These are phyloP conservation scores for Stenodema calcarata DNA, from an alignment of 2,888 invertebrate genomes.

Conservation along the genomic window DNA sequence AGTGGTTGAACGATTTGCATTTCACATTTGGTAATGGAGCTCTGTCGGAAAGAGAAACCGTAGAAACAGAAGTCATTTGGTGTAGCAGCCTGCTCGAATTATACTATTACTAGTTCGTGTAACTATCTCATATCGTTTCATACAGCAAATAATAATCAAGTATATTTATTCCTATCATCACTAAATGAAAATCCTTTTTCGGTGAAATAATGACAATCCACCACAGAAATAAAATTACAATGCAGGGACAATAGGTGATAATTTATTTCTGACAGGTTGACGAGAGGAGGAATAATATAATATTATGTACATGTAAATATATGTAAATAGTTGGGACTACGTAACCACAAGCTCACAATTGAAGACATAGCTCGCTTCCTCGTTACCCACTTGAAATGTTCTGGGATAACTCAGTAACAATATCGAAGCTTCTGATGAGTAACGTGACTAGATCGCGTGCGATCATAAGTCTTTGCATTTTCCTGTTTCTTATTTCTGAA, in stretches of 20 bases:
- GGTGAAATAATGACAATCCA: background rate
- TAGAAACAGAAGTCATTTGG: slow-evolving; percentile 40
- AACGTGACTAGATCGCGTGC: too few relatives aligned
- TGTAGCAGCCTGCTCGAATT: slow-evolving; percentile 12
- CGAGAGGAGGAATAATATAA: too few relatives aligned
- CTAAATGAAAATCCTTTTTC: too few relatives aligned
- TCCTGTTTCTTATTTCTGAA: too few relatives aligned
- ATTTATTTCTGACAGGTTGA: background rate
- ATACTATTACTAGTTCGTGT: background rate
- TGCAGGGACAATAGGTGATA: background rate
- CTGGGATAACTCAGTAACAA: too few relatives aligned
- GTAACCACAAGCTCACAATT: background rate
- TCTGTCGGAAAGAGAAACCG: slow-evolving; percentile 16
- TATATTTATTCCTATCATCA: background rate
- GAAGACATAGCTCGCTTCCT: too few relatives aligned
- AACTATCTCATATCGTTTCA: background rate
- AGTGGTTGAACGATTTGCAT: background rate
- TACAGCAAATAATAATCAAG: background rate
- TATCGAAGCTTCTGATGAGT: too few relatives aligned
- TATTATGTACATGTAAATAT: too few relatives aligned
- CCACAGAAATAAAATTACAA: background rate
- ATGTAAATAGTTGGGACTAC: background rate
- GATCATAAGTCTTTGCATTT: too few relatives aligned
- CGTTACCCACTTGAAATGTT: too few relatives aligned
- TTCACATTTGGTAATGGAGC: background rate